Percentiles rank a stretch among this genome's conserved stretches.
These are phyloP conservation scores for Syrista parreyssii DNA, from an alignment of 2,888 invertebrate genomes.

Conservation along the genomic window DNA sequence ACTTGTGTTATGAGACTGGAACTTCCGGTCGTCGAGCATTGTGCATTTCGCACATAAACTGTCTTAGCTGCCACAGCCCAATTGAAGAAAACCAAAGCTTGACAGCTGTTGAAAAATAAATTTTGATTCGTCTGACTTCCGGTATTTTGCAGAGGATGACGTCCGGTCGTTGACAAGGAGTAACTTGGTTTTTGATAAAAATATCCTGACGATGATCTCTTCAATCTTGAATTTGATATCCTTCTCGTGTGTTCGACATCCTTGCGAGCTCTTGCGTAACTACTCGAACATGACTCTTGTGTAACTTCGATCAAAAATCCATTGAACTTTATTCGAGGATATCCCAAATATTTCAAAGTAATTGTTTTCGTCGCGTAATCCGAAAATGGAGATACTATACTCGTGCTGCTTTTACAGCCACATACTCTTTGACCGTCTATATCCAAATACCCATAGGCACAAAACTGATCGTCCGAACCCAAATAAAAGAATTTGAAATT, in stretches of 20 bases:
- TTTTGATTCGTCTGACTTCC: constrained; percentile 12
- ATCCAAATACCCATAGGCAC: constrained; percentile 69
- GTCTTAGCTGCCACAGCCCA: constrained; percentile 52
- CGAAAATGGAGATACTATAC: constrained; percentile 52
- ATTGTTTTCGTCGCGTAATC: constrained; percentile 59
- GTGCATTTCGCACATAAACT: constrained; percentile 36
- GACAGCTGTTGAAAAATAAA: constrained; percentile 34
- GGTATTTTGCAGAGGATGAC: constrained; percentile 4
- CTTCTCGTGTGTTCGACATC: not conserved
- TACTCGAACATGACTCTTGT: constrained; percentile 69
- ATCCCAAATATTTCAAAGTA: constrained; percentile 65
- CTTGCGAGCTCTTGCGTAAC: constrained; percentile 35
- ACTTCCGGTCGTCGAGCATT: constrained; percentile 32
- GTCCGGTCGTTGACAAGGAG: constrained; percentile 17
- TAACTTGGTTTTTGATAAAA: constrained; percentile 39
- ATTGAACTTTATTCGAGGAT: constrained; percentile 57
- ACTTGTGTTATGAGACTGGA: constrained; percentile 3
- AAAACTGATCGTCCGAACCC: constrained; percentile 63
- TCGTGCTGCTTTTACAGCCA: constrained; percentile 69
- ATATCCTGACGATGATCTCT: constrained; percentile 33
- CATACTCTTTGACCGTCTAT: constrained; percentile 71
- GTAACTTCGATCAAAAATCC: constrained; percentile 71
- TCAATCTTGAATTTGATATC: not conserved
- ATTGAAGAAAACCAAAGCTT: constrained; percentile 44
- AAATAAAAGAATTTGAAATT: constrained; percentile 70